Base-by-base conservation (phyloP, 1,140 invertebrate genomes). In the Ridgeia piscesae region DNA sequence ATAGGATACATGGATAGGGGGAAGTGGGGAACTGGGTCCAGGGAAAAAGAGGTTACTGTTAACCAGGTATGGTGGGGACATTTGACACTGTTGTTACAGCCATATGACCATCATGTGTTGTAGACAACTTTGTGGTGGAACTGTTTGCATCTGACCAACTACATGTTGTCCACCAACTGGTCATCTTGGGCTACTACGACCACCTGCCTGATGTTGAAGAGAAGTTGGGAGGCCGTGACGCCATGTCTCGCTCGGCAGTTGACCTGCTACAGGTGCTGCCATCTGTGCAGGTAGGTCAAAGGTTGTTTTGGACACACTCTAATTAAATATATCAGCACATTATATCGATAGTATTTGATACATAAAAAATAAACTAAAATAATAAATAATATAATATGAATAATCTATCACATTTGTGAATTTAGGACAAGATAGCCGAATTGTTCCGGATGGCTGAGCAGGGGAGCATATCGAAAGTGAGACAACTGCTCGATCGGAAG, bases 81-180 rank as follows among this genome's bases (percentile, higher is more conserved):
- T n/a, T 90, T 27, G 35, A 35, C 34, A 90, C 89, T 35, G 0
- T 2, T n/a, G 4, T 21, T 35, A 34, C 34, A 90, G 89, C 89
- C 34, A 17, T 4, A 34, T 34, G 34, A 90, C 31, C 89, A 33
- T 4, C 14, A n/a, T n/a, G 89, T 90, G 34, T 90, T 90, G 4
- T n/a, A 90, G 89, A 90, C 35, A 42, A 90, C 34, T 90, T 35
- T 90, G 89, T 90, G 89, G 35, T 42, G 34, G 89, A 90, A 42
- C 35, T 90, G 89, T 90, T 90, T 42, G 34, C 34, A 8, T 42
- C 34, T 17, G 89, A 90, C 34, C 89, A 42, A 34, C 34, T 42
- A n/a, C 27, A 34, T 27, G 89, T 35, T 34, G 35, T 90, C 14
- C 35, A 90, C 35, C 89, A 9, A 42, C 89, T 90, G 34, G 35